Evolutionary conservation across 2,888 invertebrate genomes (phyloP), one percentile per base, ranked within the genome.

Genomic region (Chorisops tibialis): DNA sequence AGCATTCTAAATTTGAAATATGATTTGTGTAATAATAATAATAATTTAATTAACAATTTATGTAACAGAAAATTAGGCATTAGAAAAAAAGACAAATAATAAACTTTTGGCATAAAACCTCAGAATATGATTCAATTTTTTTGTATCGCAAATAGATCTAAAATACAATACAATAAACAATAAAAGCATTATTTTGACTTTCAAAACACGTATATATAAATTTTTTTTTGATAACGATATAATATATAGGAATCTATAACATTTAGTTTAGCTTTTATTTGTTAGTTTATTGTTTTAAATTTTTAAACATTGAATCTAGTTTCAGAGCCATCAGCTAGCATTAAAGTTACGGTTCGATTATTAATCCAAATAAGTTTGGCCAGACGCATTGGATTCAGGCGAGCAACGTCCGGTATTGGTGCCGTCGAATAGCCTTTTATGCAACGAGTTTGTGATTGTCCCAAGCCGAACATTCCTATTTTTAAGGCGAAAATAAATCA

Each of bases 281-380:
- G 30, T 9, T n/a, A 9, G 38, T 41, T 54, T 48, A 9, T n/a
- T 22, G 2, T 38, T 2, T 16, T 39, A 38, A 11, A 14, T 7
- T 30, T 72, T 82, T 86, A 90, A 70, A 90, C 87, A 74, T 88
- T 88, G 75, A 89, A 91, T 66, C 89, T 82, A 61, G 88, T 89
- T 80, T 99, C 98, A 0, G 93, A 92, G 24, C 98, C 97, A 77
- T 98, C 97, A 9, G 96, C 94, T 67, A 97, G 82, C 88, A 97
- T 92, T 18, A 98, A 81, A 0, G 95, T 92, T 49, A 98, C 93
- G 24, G 93, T 91, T 60, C 95, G 85, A 72, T 92, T 89, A 75
- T 93, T 94, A 65, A 96, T 93, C 98, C 98, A 99, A 21, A 96
- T 92, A 19, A 99, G 84, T 58, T 94, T 86, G 4, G 96, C 96